These are phyloP conservation scores for Drosophila falleni DNA, from an alignment of 2,888 invertebrate genomes.

Conservation along the genomic window DNA sequence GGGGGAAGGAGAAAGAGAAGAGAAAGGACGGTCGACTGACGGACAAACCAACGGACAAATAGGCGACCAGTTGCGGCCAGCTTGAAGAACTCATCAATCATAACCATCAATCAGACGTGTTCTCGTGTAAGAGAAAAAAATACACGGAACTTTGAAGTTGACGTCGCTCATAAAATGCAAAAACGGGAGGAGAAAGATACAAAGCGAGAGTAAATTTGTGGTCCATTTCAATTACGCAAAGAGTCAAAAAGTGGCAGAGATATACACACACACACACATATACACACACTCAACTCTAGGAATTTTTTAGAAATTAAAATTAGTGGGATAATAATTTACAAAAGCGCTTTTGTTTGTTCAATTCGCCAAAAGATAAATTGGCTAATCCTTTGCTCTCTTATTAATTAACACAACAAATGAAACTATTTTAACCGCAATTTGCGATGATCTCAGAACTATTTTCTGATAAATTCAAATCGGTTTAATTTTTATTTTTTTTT, in stretches of 20 bases:
- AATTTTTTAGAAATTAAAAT: constrained; percentile 3
- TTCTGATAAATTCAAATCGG: constrained; percentile 11
- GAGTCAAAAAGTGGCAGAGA: constrained; percentile 32
- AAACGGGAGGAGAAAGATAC: constrained; percentile 13
- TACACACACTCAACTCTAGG: neutral
- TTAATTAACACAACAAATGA: constrained; percentile 27
- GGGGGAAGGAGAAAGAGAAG: neutral
- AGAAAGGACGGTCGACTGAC: neutral
- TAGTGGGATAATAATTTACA: constrained; percentile 24
- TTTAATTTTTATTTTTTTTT: constrained; percentile 17
- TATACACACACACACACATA: constrained; percentile 24
- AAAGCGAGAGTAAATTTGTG: constrained; percentile 49
- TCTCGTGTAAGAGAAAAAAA: constrained; percentile 13
- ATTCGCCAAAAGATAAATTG: constrained; percentile 23
- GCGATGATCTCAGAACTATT: constrained; percentile 42
- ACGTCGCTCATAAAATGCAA: constrained; percentile 56
- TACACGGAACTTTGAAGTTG: constrained; percentile 66
- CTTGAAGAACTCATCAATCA: constrained; percentile 68
- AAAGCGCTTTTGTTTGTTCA: constrained; percentile 29
- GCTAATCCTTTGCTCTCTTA: constrained; percentile 28
- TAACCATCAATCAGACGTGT: constrained; percentile 73
- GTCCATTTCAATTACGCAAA: constrained; percentile 64
- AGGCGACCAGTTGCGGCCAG: constrained; percentile 43
- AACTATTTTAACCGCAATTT: constrained; percentile 19
- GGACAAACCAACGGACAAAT: constrained; percentile 12